Base-by-base conservation (phyloP, 1,140 invertebrate genomes). In the Atta colombica region DNA sequence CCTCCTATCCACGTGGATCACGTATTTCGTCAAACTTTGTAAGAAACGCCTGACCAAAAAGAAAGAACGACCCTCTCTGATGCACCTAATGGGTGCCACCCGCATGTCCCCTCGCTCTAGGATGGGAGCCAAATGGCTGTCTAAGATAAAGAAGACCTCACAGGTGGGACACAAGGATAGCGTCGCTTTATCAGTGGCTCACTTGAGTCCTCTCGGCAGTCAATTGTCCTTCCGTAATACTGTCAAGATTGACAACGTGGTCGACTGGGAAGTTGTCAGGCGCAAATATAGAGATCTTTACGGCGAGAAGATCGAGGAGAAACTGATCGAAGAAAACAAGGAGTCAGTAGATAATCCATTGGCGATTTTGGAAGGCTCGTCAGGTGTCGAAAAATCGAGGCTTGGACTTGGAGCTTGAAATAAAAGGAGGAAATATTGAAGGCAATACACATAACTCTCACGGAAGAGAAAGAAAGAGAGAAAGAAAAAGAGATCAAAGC, bases 1-100 rank as follows among this genome's bases (percentile, higher is more conserved):
- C 94, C 96, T 99, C 68, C 96, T 99, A 86, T 99, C 99, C 1
- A 98, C 99, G 61, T 98, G 98, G 98, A 96, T 98, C 71, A 97
- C 98, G 94, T 98, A 98, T 95, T 96, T 98, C 39, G 72, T 97
- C 86, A 97, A 97, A 87, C 95, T 97, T 74, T 98, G 97, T 96
- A 98, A 98, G 95, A 97, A 96, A 72, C 96, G 96, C 71, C 94
- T 97, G 91, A 96, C 95, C 87, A 97, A 97, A 93, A 97, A 97
- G 94, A 5, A 49, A 93, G 96, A 31, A 93, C 96, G 97, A 68
- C 97, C 97, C 75, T 98, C 97, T 92, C 94, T 98, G 87, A 97
- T 98, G 60, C 97, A 98, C 92, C 97, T 98, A 96, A 97, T 98
- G 93, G 97, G 97, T 84, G 94, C 96, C 28, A 31, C 28, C 65